Base-by-base conservation (phyloP, 1,140 invertebrate species). In the Phortica variegata region DNA sequence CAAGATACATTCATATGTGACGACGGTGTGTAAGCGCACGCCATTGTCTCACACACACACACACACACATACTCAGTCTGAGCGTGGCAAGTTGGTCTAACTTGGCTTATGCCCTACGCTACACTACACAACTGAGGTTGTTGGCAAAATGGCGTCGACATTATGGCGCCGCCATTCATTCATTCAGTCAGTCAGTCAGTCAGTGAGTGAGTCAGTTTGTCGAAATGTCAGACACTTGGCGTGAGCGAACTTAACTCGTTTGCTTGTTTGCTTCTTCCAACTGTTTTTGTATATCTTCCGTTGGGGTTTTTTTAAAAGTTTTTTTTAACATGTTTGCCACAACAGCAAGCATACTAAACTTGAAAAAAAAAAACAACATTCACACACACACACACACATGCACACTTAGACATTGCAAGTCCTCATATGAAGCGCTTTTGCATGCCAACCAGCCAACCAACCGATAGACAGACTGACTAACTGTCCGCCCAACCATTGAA, bases 161-260 rank as follows among this genome's bases (percentile, higher is more conserved):
- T 58, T 68, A 69, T 69, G 65, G 63, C 63, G 63, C 63, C 63
- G n/a, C n/a, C n/a, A n/a, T n/a, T n/a, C n/a, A n/a, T n/a, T n/a
- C n/a, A n/a, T n/a, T n/a, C n/a, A n/a, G n/a, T n/a, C n/a, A n/a
- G n/a, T n/a, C n/a, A n/a, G n/a, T n/a, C n/a, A n/a, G n/a, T n/a
- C n/a, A n/a, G n/a, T n/a, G n/a, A 66, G 56, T 60, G 58, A 60
- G 58, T 65, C 61, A 65, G 51, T 57, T 63, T 56, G 6, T 6
- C 26, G 26, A 6, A 29, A 6, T 29, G 26, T 29, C 26, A 29
- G 26, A 6, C 12, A 6, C 37, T 21, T 34, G 19, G 44, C 29
- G 26, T 23, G 6, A 6, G 26, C 18, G 34, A 21, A n/a, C 47
- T 17, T 38, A 17, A 49, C 36, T 36, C 15, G 43, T 19, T 10